These are phyloP conservation scores for Lutraria lutraria DNA, from an alignment of 2,888 invertebrate species.

Conservation along the genomic window DNA sequence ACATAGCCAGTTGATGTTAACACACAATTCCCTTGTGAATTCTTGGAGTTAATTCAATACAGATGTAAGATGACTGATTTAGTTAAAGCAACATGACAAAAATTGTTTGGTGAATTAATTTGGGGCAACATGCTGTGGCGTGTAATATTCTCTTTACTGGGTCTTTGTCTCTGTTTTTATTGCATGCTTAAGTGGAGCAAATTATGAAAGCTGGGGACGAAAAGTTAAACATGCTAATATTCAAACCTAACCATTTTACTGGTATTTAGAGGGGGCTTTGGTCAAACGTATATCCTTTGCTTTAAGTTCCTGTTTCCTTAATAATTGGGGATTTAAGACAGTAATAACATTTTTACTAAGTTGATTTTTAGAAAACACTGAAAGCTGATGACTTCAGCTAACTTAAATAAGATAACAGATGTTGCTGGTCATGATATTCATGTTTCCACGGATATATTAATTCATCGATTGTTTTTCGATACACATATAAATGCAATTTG, in stretches of 20 bases:
- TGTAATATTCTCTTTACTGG: neutral
- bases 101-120: neutral
- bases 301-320: neutral
- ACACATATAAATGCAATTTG: too few relatives aligned
- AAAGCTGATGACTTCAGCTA: too few relatives aligned
- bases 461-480: too few relatives aligned
- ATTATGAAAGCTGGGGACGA: neutral
- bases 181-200: neutral
- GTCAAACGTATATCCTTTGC: neutral
- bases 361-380: too few relatives aligned
- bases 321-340: too few relatives aligned
- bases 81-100: slow-evolving; percentile 51
- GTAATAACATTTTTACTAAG: too few relatives aligned
- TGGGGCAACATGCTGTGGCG: slow-evolving; percentile 10
- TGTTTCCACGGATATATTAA: too few relatives aligned
- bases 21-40: neutral
- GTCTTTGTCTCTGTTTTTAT: neutral
- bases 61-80: slow-evolving; percentile 29
- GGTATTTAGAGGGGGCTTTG: neutral
- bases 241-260: neutral
- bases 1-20: slow-evolving; percentile 15
- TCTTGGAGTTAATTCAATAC: slow-evolving; percentile 35
- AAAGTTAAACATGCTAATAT: neutral
- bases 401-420: too few relatives aligned
- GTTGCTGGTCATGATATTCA: too few relatives aligned